Evolutionary conservation across 2,797 vertebrate species (phyloP), one percentile per base, ranked within the genome.

Genomic region (Vultur gryphus): DNA sequence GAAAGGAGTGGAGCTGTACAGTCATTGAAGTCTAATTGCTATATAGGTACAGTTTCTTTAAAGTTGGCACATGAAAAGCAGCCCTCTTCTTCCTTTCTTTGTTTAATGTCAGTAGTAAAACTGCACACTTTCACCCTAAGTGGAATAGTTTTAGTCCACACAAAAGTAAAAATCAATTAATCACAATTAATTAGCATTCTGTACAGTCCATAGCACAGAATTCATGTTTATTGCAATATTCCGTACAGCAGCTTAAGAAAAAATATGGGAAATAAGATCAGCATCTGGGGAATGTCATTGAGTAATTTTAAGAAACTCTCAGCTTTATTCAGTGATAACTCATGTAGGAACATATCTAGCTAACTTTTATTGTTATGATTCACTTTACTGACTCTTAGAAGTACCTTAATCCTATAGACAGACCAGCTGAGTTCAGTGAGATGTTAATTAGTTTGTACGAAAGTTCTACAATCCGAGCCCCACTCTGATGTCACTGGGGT

Each of bases 111-210:
- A 59, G 37, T 31, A 55, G 43, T 73, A 91, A 92, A 82, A 79
- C 35, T 51, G 8, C 37, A 73, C 15, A 51, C 3, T 75, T 92
- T 61, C 54, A 78, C 48, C 26, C 9, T 43, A 69, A 67, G 44
- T 48, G 31, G n/a, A 87, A 85, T 20, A 69, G 44, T 55, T 93
- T 80, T 57, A 86, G 33, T 28, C 57, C 46, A 73, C 76, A 33
- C 31, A 75, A 64, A 93, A 75, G 44, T 61, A 90, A 91, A 93
- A 93, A 86, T 67, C 25, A 76, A 59, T 91, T 88, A 90, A 89
- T 89, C 72, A 59, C 35, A 80, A 58, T 81, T 92, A 89, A 83
- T 95, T 89, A 92, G 21, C 48, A 87, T 89, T 92, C 87, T 65
- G 16, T 73, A 28, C 13, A 61, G 52, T 23, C 29, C 44, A 28